Conservation (phyloP, 2,797 vertebrate species). For the Knipowitschia caucasica region DNA sequence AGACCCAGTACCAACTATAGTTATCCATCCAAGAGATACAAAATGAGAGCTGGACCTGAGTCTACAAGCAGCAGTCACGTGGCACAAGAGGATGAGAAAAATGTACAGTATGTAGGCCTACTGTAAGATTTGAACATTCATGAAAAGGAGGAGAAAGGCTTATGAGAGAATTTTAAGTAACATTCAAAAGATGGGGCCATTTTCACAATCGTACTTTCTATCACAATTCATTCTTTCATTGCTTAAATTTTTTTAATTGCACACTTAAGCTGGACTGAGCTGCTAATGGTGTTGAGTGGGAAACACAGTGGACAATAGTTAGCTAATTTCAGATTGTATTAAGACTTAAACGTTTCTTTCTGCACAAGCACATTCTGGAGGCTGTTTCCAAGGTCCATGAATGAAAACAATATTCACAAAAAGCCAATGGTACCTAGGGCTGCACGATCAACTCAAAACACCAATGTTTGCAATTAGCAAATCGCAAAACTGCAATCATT, state of each 20-base stretch:
- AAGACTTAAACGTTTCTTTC: background rate
- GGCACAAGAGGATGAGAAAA: slow-evolving; percentile 48
- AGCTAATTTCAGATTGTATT: background rate
- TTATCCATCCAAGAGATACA: slow-evolving; percentile 7
- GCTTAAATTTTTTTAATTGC: background rate
- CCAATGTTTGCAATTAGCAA: too few relatives aligned
- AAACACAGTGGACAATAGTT: background rate
- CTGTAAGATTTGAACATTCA: slow-evolving; percentile 55
- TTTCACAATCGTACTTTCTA: background rate
- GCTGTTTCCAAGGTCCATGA: background rate
- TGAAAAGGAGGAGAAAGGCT: slow-evolving; percentile 51
- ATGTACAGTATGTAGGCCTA: too few relatives aligned
- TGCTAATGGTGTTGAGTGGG: background rate
- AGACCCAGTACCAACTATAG: slow-evolving; percentile 9
- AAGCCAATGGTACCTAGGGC: too few relatives aligned
- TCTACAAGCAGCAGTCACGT: slow-evolving; percentile 54
- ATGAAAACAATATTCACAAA: background rate
- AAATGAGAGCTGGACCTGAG: slow-evolving; percentile 54
- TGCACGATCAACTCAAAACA: too few relatives aligned
- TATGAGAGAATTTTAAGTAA: slow-evolving; percentile 36
- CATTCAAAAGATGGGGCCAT: slow-evolving; percentile 43
- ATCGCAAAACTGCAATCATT: too few relatives aligned
- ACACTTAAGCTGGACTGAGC: background rate
- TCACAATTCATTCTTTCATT: background rate
- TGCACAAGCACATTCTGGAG: background rate